Evolutionary conservation across 1,140 invertebrate genomes (phyloP), one percentile per base, ranked within the genome.

Genomic region (Camponotus floridanus): DNA sequence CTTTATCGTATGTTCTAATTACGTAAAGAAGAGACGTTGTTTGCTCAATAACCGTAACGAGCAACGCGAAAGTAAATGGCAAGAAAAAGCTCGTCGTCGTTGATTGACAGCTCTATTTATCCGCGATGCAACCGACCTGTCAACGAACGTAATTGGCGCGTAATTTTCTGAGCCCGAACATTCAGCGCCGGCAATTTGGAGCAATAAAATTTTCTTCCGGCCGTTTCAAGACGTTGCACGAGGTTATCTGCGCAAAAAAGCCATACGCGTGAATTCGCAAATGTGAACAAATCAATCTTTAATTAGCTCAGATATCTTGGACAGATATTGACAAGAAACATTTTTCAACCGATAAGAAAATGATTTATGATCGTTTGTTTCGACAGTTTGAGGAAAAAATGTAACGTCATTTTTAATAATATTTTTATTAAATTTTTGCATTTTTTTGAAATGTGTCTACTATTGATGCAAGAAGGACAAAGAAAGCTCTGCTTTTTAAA

Each of bases 131-230:
- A 83, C 57, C 68, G 67, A 39, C 79, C 68, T 83, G 79, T 62
- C 79, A 73, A 83, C 55, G 67, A 73, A 83, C 68, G 79, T 55
- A 83, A 73, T 39, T 73, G 79, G n/a, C 79, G 18, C 79, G 79
- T 83, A 83, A 83, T 83, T 83, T 73, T 83, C 68, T 83, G 68
- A 83, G 48, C 67, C 42, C 79, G 67, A 48, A 83, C 79, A 61
- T 45, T 83, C 68, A 83, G 79, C 45, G 79, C 67, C 64, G 78
- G 64, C 64, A 83, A 83, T 73, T 83, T n/a, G 79, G 67, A 73
- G 79, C 79, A 73, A 73, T 73, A 73, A 73, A 73, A 74, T 83
- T 83, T 61, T 13, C 55, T 73, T 73, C 79, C 79, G 36, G 79
- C 26, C 70, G 51, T 39, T 42, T 71, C 5, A 81, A 81, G 79